Evolutionary conservation across 2,797 vertebrate species (phyloP).

Genomic region (Hemitrygon akajei): DNA sequence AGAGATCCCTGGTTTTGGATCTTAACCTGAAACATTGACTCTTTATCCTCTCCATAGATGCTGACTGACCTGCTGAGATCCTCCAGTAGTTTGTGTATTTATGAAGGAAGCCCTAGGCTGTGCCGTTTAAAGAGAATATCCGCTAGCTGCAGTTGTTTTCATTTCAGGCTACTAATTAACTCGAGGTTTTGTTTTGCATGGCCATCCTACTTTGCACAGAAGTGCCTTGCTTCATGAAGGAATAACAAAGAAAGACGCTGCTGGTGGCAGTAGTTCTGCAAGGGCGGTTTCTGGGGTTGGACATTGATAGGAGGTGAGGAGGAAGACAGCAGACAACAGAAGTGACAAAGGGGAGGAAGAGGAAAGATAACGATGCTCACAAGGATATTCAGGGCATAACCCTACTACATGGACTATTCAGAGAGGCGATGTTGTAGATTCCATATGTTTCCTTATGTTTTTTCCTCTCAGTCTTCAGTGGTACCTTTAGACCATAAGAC

Average conservation of each 20-base stretch:
- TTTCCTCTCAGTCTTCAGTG: too few relatives aligned
- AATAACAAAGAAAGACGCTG: neutral
- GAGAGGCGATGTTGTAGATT: neutral
- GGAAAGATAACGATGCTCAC: neutral
- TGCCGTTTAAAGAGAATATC: neutral
- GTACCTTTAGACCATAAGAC: too few relatives aligned
- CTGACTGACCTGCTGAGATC: too few relatives aligned
- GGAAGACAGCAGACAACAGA: neutral
- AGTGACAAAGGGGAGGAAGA: neutral
- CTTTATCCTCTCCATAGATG: too few relatives aligned
- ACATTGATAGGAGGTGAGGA: too few relatives aligned
- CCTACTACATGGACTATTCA: neutral
- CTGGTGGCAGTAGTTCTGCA: neutral
- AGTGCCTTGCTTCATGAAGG: neutral
- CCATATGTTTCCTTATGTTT: too few relatives aligned
- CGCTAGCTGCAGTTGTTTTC: neutral
- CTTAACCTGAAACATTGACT: too few relatives aligned
- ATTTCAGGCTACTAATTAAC: neutral
- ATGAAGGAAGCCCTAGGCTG: neutral
- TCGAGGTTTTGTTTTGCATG: neutral
- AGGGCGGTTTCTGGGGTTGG: neutral
- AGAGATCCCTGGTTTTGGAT: neutral
- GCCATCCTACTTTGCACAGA: neutral
- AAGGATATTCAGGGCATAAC: neutral
- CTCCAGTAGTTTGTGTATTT: too few relatives aligned